A percentile compares a stretch with the other conserved stretches of the same genome.
These are phyloP conservation scores for Balearica regulorum DNA, from an alignment of 2,797 vertebrate genomes.

Conservation along the genomic window DNA sequence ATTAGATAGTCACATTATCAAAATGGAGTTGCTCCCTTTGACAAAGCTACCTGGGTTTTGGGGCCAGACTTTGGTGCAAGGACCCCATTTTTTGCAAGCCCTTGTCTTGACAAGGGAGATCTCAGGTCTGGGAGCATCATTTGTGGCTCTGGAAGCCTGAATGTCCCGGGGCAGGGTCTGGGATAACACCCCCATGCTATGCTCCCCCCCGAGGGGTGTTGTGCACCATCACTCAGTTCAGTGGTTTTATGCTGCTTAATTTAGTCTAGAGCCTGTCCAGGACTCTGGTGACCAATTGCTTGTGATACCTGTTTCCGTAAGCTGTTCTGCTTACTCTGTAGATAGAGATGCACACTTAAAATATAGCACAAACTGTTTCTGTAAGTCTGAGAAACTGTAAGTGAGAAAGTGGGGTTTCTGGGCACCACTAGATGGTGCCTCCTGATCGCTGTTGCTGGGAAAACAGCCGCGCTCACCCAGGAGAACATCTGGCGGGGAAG, in stretches of 20 bases:
- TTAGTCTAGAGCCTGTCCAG: background rate
- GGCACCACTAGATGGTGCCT: conserved; percentile 33
- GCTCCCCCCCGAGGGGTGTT: fast-evolving
- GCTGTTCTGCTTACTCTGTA: background rate
- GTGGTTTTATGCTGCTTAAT: background rate
- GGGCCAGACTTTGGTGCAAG: background rate
- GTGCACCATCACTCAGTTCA: background rate
- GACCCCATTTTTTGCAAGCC: background rate
- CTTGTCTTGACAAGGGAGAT: background rate
- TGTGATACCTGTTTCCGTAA: background rate
- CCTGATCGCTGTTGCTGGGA: background rate
- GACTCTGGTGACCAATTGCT: background rate
- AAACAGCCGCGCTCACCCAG: fast-evolving
- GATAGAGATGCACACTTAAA: too few relatives aligned
- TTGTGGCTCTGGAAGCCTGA: background rate
- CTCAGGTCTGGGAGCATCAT: background rate
- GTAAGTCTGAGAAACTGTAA: background rate
- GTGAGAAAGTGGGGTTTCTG: fast-evolving
- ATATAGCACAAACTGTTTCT: too few relatives aligned
- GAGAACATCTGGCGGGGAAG: background rate
- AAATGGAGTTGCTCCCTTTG: background rate
- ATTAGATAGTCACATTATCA: background rate
- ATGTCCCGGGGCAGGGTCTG: fast-evolving
- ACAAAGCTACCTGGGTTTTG: background rate
- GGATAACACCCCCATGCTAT: background rate